Evolutionary conservation across 1,140 invertebrate genomes (phyloP), one percentile per base, ranked within the genome.

Genomic region (Tribolium madens): DNA sequence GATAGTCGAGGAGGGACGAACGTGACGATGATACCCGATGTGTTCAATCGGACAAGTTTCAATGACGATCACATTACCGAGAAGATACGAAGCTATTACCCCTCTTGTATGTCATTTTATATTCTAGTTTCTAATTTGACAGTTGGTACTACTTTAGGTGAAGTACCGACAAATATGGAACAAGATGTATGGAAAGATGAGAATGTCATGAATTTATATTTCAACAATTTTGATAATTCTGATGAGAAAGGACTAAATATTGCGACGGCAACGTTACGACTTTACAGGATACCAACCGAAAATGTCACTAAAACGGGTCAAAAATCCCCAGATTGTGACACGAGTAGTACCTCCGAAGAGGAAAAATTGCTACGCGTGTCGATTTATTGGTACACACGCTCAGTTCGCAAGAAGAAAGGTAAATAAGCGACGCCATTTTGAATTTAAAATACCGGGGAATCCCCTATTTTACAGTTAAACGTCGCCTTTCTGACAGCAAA

Each of bases 321-420:
- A 3, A 81, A 73, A 1, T 81, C 78, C 46, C 57, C 76, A 3
- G 78, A 73, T 14, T 83, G 84, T 47, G 80, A 82, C 17, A 85
- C 84, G 21, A 81, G 82, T 3, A 80, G 80, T 3, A 81, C 83
- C 3, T 78, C 77, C 0, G 86, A 87, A 3, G 88, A 90, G 13
- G 90, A 91, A 14, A 89, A 88, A 78, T 87, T 89, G 73, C 87
- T 91, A 31, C 85, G 90, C 73, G 88, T 92, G 76, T 90, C 90
- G 0, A 87, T 91, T 7, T 91, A 89, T 74, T 90, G 88, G 82
- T 92, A 91, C 79, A 90, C 88, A 2, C 87, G 87, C 69, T 87
- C 89, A 0, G 76, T 90, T 12, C 91, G 88, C 73, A 78, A 78
- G 77, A 83, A 81, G 77, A 86, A 87, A 86, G 87, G 89, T 90